Evolutionary conservation across 2,888 invertebrate genomes (phyloP), one percentile per base, ranked within the genome.

Genomic region (Hypomecis atomaria): DNA sequence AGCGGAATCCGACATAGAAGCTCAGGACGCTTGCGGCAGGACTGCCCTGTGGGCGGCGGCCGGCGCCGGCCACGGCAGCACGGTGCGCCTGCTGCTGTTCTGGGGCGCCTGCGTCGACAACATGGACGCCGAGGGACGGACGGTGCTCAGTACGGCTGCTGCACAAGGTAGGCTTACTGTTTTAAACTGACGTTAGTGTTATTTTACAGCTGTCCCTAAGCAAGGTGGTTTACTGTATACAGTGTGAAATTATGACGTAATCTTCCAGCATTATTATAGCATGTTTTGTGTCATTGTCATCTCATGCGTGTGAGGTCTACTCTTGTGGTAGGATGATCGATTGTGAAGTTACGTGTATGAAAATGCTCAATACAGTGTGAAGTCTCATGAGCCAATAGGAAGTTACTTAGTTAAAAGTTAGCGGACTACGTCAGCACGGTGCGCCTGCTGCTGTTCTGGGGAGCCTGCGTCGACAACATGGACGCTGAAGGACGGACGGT

Each of bases 51-150:
- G 98, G 96, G 98, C 98, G 7, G 98, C 98, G 0, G 98, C 98
- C 6, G 97, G 97, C 9, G 98, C 98, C 88, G 98, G 98, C 0
- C 98, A 98, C 87, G 96, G 97, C 34, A 94, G 95, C 10, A 96
- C 98, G 0, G 97, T 98, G 0, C 96, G 97, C 11, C 93, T 98
- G 71, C 91, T 99, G 71, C 94, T 99, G 69, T 98, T 98, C 91
- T 98, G 98, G 98, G 98, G 98, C 45, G 98, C 98, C 68, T 97
- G 98, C 79, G 97, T 98, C 58, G 99, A 99, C 89, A 96, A 96
- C 77, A 98, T 99, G 94, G 99, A 99, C 89, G 95, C 96, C 4
- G 98, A 98, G 85, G 99, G 99, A 0, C 94, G 99, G 43, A 99
- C 98, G 0, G 98, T 97, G 63, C 93, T 97, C 23, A 96, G 96